phyloP scores from a whole-genome alignment of 2,797 vertebrate genomes.

The Neomorphus geoffroyi region DNA sequence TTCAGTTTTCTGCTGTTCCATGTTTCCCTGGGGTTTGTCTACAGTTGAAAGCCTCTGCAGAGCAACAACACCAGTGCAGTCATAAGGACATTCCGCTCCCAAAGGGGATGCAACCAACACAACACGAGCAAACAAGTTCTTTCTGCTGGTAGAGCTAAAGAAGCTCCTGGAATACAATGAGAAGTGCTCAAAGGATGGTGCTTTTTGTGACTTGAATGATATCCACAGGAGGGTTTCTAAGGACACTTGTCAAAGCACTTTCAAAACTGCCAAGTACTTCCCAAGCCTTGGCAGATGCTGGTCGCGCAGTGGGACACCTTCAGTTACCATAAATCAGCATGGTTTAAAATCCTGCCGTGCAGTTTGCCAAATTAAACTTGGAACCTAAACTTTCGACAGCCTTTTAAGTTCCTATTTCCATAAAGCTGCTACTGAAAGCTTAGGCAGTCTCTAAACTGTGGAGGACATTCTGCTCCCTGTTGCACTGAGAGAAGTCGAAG shows the following conservation, averaged over 20 bases:
- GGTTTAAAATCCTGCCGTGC: not conserved
- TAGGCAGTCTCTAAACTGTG: not conserved
- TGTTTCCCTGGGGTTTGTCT: not conserved
- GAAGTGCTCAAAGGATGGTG: not conserved
- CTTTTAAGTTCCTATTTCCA: not conserved
- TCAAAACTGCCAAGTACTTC: not conserved
- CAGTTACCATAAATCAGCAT: not conserved
- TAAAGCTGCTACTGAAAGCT: not conserved
- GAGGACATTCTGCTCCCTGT: not conserved
- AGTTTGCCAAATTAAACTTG: not conserved
- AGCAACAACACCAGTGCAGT: not conserved
- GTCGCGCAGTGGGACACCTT: not conserved
- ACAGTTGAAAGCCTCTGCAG: not conserved
- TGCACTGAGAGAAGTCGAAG: not conserved
- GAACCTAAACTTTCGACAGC: not conserved
- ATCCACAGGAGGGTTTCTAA: not conserved
- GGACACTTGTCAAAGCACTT: not conserved
- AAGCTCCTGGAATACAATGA: not conserved
- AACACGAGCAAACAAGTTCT: not conserved
- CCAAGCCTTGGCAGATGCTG: not conserved
- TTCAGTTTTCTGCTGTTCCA: not conserved
- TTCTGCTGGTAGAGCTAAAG: not conserved
- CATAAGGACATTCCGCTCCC: not conserved
- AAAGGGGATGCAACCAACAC: not conserved
- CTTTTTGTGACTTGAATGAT: not conserved